Percentiles rank a stretch among this genome's conserved stretches.
phyloP scores from a whole-genome alignment of 2,113 vertebrate species.

The Nycticebus coucang region DNA sequence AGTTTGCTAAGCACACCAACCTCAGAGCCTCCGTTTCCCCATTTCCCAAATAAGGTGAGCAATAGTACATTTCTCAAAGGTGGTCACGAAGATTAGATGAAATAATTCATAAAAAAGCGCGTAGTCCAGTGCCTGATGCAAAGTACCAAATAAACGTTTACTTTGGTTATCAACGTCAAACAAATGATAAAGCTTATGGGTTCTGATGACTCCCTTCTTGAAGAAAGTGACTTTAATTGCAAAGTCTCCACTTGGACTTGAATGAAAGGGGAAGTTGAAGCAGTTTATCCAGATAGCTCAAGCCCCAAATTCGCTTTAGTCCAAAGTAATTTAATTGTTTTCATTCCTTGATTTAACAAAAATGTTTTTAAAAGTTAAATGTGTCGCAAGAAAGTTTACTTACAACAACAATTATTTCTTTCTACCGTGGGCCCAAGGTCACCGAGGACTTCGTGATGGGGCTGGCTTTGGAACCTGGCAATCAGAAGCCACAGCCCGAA shows the following conservation, averaged over 20 bases:
- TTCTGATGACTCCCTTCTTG: not conserved
- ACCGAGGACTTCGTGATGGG: not conserved
- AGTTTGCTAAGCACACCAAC: not conserved
- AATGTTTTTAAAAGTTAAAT: not conserved
- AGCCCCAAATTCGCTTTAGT: not conserved
- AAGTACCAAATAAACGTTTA: not conserved
- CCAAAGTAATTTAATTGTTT: conserved; percentile 7
- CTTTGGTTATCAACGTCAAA: not conserved
- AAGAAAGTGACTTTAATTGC: not conserved
- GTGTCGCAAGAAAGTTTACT: conserved; percentile 44
- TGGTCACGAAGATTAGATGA: not conserved
- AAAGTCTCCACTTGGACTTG: not conserved
- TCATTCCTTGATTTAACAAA: not conserved
- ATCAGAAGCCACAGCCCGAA: not conserved
- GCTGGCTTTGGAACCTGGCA: not conserved
- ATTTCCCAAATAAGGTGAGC: not conserved
- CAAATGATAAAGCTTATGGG: not conserved
- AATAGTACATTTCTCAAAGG: not conserved
- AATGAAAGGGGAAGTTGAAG: not conserved
- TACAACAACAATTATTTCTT: conserved; percentile 42
- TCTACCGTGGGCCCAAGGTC: not conserved
- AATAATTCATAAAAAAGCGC: not conserved
- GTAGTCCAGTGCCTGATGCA: not conserved
- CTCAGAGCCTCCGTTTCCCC: not conserved
- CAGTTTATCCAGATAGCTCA: not conserved